These are phyloP conservation scores for Chrysomela aeneicollis DNA, from an alignment of 2,888 invertebrate genomes.

Conservation along the genomic window DNA sequence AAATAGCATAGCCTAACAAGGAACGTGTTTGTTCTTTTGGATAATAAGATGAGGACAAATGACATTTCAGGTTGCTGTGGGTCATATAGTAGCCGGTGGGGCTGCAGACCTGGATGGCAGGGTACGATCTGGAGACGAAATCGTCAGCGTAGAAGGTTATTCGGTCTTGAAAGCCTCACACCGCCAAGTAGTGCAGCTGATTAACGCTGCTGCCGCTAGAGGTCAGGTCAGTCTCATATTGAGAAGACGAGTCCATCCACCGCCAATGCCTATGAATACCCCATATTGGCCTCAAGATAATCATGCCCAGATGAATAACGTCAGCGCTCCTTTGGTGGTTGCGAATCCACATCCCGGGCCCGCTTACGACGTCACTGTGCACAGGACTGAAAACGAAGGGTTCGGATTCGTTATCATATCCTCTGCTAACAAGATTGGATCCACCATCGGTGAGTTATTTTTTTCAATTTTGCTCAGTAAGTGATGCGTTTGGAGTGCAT, in stretches of 20 bases:
- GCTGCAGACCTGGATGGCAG: constrained; percentile 92
- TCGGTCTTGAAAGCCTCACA: constrained; percentile 80
- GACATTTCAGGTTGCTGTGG: constrained; percentile 80
- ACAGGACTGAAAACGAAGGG: constrained; percentile 91
- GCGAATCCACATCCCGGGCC: constrained; percentile 57
- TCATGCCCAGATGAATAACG: constrained; percentile 35
- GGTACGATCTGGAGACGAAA: constrained; percentile 90
- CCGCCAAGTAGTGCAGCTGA: constrained; percentile 90
- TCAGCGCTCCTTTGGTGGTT: constrained; percentile 45
- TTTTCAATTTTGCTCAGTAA: no score
- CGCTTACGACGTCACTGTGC: constrained; percentile 93
- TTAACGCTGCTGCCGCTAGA: constrained; percentile 86
- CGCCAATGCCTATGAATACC: constrained; percentile 46
- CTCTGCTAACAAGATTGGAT: constrained; percentile 87
- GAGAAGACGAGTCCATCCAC: constrained; percentile 61
- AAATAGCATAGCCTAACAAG: no score
- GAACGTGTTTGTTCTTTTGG: no score
- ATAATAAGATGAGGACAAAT: no score
- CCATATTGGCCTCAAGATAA: constrained; percentile 49
- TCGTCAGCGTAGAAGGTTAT: constrained; percentile 88
- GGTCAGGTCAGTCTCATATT: constrained; percentile 83
- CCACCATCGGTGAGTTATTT: constrained; percentile 77
- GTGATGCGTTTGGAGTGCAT: no score
- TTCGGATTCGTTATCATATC: constrained; percentile 99
- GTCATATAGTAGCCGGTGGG: constrained; percentile 95